Conservation (phyloP, 2,797 vertebrate species). For the Bovichtus variegatus region DNA sequence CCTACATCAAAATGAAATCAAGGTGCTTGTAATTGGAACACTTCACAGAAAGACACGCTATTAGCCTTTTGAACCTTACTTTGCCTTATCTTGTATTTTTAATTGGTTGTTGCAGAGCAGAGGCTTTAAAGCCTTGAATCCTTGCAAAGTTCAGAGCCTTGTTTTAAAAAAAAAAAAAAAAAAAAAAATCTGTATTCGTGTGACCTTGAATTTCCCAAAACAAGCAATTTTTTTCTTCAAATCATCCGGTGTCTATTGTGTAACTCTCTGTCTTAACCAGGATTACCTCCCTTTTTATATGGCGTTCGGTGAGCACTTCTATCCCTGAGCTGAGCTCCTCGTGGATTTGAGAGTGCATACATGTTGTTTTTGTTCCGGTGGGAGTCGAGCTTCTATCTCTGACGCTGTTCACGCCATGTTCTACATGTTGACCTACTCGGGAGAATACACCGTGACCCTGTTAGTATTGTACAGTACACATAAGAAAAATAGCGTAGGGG, state of each 20-base stretch:
- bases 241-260: slow-evolving; percentile 44
- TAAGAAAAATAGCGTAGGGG: background rate
- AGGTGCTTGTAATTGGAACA: slow-evolving; percentile 35
- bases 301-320: slow-evolving; percentile 64
- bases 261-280: slow-evolving; percentile 42
- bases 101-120: slow-evolving; percentile 47
- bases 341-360: slow-evolving; percentile 63
- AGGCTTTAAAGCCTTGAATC: slow-evolving; percentile 20
- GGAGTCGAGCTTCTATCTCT: slow-evolving; percentile 56
- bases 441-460: slow-evolving; percentile 37
- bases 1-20: slow-evolving; percentile 35
- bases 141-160: slow-evolving; percentile 30
- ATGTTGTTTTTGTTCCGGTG: slow-evolving; percentile 59
- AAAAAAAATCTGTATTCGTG: background rate
- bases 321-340: slow-evolving; percentile 46
- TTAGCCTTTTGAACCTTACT: slow-evolving; percentile 54
- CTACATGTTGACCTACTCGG: slow-evolving; percentile 40
- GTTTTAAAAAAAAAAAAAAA: background rate
- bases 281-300: slow-evolving; percentile 48
- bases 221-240: slow-evolving; percentile 4
- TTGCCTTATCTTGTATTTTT: slow-evolving; percentile 55
- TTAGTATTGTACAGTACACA: slow-evolving; percentile 6
- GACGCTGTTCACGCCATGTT: slow-evolving; percentile 50
- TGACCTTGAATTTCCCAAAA: slow-evolving; percentile 62
- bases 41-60: slow-evolving; percentile 35